Percentiles rank a stretch among this genome's conserved stretches.
Conservation (phyloP, 2,888 invertebrate species). For the Lithophane leautieri region DNA sequence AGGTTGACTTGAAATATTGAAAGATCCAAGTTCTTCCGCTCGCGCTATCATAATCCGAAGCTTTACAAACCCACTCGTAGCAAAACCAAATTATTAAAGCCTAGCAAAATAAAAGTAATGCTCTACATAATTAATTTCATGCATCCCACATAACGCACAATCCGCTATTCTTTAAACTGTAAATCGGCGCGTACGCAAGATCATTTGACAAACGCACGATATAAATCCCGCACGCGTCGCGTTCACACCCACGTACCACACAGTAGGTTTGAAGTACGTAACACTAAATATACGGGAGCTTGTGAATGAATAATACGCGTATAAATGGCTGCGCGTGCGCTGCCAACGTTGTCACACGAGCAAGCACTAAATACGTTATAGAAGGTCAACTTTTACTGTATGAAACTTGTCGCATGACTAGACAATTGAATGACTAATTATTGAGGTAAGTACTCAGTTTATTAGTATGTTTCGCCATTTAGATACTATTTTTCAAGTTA, state of each 20-base stretch:
- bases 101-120: neutral
- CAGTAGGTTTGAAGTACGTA: constrained; percentile 41
- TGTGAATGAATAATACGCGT: constrained; percentile 62
- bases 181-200: constrained; percentile 40
- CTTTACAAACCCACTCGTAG: neutral
- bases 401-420: neutral
- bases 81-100: neutral
- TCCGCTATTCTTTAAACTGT: constrained; percentile 18
- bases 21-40: neutral
- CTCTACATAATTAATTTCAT: constrained; percentile 13
- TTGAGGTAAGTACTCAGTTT: neutral
- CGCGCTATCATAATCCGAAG: neutral
- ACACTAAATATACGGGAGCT: constrained; percentile 57
- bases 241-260: constrained; percentile 45
- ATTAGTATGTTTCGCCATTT: too few relatives aligned
- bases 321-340: constrained; percentile 57
- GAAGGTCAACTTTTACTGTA: constrained; percentile 39
- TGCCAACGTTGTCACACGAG: constrained; percentile 58
- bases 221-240: constrained; percentile 48
- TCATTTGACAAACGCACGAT: constrained; percentile 52
- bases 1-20: neutral
- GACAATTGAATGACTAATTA: neutral
- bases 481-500: too few relatives aligned
- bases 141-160: constrained; percentile 11
- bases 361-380: constrained; percentile 23